phyloP scores from a whole-genome alignment of 1,140 invertebrate species.

The Eurosta solidaginis region DNA sequence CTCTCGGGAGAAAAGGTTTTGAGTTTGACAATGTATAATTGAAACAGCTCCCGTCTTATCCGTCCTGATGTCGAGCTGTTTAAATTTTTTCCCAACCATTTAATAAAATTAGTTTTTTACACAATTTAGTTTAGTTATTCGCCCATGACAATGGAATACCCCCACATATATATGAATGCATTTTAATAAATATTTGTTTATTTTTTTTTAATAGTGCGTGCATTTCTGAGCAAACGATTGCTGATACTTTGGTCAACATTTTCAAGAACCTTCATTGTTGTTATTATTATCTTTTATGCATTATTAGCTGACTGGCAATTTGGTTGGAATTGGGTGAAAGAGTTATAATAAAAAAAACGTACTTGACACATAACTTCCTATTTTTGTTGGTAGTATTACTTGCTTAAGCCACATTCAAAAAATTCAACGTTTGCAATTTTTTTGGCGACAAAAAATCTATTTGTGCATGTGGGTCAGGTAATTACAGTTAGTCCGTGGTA shows the following conservation, averaged over 20 bases:
- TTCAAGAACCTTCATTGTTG: slow-evolving; percentile 5
- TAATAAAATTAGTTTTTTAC: too few species aligned
- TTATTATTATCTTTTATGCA: not conserved
- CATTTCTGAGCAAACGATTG: not conserved
- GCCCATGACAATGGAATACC: too few species aligned
- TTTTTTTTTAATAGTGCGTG: not conserved
- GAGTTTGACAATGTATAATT: too few species aligned
- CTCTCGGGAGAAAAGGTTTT: too few species aligned
- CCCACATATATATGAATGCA: not conserved
- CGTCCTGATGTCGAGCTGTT: too few species aligned
- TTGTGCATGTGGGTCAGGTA: slow-evolving; percentile 40
- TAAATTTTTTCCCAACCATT: too few species aligned
- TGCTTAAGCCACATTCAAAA: slow-evolving; percentile 20
- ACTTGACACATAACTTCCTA: not conserved
- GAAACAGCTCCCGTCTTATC: too few species aligned
- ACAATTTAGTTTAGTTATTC: too few species aligned
- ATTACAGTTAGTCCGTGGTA: slow-evolving; percentile 18
- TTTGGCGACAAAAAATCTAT: slow-evolving; percentile 48
- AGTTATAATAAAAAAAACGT: too few species aligned
- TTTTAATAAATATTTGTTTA: not conserved
- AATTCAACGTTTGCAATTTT: slow-evolving; percentile 42
- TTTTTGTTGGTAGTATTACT: not conserved
- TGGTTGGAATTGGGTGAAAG: not conserved
- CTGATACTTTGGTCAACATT: not conserved
- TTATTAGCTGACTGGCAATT: not conserved